A percentile compares a stretch with the other conserved stretches of the same genome.
phyloP scores from a whole-genome alignment of 2,113 vertebrate species.

The Danionella cerebrum region DNA sequence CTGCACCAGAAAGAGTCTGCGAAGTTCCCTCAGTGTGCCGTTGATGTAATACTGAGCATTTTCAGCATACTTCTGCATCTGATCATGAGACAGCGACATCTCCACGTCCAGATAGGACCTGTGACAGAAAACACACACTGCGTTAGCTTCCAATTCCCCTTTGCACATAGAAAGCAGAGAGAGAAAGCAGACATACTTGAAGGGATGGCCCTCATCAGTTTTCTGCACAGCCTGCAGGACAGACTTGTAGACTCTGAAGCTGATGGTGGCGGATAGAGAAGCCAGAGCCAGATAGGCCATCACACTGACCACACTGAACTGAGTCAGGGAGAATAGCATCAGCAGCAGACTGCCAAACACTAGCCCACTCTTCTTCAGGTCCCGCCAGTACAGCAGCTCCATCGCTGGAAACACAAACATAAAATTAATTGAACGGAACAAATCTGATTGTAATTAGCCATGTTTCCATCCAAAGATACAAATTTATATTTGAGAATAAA shows the following conservation, averaged over 20 bases:
- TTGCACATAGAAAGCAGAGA: neutral
- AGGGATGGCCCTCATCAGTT: conserved; percentile 96
- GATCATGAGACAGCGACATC: conserved; percentile 93
- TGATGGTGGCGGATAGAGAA: conserved; percentile 93
- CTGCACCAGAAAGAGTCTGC: conserved; percentile 95
- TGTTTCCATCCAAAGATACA: no score
- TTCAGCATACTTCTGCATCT: conserved; percentile 97
- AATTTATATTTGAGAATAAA: no score
- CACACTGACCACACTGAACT: conserved; percentile 98
- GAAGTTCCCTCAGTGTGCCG: conserved; percentile 89
- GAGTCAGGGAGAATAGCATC: conserved; percentile 95
- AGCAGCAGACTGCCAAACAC: conserved; percentile 90
- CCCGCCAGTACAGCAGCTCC: conserved; percentile 95
- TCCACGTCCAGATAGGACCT: conserved; percentile 94
- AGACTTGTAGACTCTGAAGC: conserved; percentile 99
- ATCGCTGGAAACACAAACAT: conserved; percentile 76
- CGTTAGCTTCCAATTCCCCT: no score
- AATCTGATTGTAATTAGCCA: no score
- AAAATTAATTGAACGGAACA: no score
- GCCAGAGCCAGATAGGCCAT: conserved; percentile 93
- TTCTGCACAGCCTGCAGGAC: conserved; percentile 98
- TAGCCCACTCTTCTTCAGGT: conserved; percentile 93
- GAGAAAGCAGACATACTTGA: conserved; percentile 75
- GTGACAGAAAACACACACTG: neutral
- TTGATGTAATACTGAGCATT: conserved; percentile 89